Percentiles rank a stretch among this genome's conserved stretches.
Conservation (phyloP, 2,888 invertebrate genomes). For the Lumbricus terrestris region DNA sequence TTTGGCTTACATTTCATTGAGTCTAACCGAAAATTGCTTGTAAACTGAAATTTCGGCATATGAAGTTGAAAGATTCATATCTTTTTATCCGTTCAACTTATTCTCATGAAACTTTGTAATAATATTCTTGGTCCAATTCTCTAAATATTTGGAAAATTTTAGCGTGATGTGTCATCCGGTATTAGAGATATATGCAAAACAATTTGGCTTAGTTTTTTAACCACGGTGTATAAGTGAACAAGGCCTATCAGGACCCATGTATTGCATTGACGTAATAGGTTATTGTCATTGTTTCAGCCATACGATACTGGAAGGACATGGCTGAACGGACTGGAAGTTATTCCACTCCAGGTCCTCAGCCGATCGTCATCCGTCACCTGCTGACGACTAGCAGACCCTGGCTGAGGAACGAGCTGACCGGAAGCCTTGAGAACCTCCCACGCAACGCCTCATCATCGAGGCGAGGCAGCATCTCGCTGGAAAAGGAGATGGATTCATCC, state of each 20-base stretch:
- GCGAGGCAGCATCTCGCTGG: neutral
- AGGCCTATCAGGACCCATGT: neutral
- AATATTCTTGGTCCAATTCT: too few relatives aligned
- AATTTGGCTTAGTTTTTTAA: too few relatives aligned
- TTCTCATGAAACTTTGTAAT: too few relatives aligned
- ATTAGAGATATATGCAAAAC: too few relatives aligned
- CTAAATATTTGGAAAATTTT: too few relatives aligned
- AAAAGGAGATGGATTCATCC: neutral
- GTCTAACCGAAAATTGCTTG: too few relatives aligned
- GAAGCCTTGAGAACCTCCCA: conserved; percentile 8
- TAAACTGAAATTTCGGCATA: too few relatives aligned
- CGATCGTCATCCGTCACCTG: conserved; percentile 14
- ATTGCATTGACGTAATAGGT: neutral
- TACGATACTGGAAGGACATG: neutral
- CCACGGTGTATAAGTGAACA: too few relatives aligned
- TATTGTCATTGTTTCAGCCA: neutral
- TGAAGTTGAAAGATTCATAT: too few relatives aligned
- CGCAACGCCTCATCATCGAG: neutral
- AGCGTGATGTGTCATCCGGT: too few relatives aligned
- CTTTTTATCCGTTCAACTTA: too few relatives aligned
- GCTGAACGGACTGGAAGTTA: neutral
- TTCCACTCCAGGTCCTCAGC: neutral
- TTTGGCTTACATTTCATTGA: too few relatives aligned
- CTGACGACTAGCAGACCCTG: neutral
- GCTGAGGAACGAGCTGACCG: neutral